Evolutionary conservation across 2,888 invertebrate genomes (phyloP).

Genomic region (Drepana falcataria): DNA sequence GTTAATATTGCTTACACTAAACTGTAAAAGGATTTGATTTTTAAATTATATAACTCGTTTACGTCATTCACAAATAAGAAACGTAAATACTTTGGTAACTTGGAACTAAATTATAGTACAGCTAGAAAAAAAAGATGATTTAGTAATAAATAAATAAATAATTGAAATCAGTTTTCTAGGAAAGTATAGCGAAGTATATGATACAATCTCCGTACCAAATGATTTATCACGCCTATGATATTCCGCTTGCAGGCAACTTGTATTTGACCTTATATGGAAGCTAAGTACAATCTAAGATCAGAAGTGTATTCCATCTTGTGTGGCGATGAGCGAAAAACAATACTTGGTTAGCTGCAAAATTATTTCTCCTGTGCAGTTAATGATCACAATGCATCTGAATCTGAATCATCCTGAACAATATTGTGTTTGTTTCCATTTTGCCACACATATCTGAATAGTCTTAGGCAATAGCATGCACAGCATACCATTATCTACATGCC

Average conservation of each 20-base stretch:
- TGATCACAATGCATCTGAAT: conserved; percentile 13
- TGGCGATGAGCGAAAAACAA: conserved; percentile 17
- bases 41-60: conserved; percentile 6
- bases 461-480: conserved; percentile 41
- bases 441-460: background rate
- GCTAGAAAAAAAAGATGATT: conserved; percentile 37
- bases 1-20: conserved; percentile 4
- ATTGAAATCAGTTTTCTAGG: conserved; percentile 19
- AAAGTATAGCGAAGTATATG: conserved; percentile 31
- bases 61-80: conserved; percentile 23
- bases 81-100: conserved; percentile 70
- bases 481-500: conserved; percentile 27
- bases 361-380: conserved; percentile 18
- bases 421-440: too few relatives aligned
- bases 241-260: conserved; percentile 16
- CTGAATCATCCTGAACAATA: conserved; percentile 13
- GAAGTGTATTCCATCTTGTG: background rate
- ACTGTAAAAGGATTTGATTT: conserved; percentile 4
- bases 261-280: conserved; percentile 14
- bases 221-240: conserved; percentile 23
- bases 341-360: conserved; percentile 33
- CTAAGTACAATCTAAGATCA: conserved; percentile 27
- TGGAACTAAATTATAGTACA: conserved; percentile 55
- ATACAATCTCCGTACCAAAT: conserved; percentile 15
- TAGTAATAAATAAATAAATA: conserved; percentile 31